Evolutionary conservation across 2,113 vertebrate genomes (phyloP).

Genomic region (Pluvianellus socialis): DNA sequence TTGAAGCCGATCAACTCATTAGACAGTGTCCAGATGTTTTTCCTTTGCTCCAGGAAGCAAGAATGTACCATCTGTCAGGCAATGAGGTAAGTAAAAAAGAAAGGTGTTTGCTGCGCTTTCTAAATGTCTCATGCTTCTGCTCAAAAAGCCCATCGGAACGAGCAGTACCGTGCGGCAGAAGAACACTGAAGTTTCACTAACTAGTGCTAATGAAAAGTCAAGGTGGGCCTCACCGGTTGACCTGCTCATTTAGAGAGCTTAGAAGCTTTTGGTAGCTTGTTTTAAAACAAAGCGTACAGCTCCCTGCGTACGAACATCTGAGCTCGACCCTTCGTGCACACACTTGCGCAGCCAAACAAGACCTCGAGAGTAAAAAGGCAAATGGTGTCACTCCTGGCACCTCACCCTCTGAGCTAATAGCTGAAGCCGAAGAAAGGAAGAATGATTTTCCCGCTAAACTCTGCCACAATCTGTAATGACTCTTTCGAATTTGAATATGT

Average conservation of each 20-base stretch:
- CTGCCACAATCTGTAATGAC: background rate
- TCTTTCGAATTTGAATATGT: background rate
- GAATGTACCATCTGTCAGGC: conserved; percentile 91
- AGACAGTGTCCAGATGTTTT: conserved; percentile 87
- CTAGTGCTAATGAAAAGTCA: background rate
- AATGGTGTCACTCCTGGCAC: background rate
- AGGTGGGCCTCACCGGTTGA: background rate
- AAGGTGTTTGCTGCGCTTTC: background rate
- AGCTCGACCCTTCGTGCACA: background rate
- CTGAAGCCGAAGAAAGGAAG: background rate
- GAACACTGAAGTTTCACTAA: background rate
- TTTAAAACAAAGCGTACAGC: background rate
- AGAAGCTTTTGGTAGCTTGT: background rate
- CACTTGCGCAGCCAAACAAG: background rate
- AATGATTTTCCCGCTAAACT: background rate
- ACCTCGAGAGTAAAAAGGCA: background rate
- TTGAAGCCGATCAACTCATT: conserved; percentile 89
- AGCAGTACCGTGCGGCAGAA: background rate
- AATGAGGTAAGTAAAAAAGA: conserved; percentile 82
- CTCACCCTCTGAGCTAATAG: background rate
- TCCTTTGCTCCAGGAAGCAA: conserved; percentile 89
- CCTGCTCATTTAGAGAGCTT: background rate
- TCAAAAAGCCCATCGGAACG: background rate
- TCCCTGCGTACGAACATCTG: background rate
- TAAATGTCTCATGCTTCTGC: background rate